These are phyloP conservation scores for Lasiommata megera DNA, from an alignment of 2,888 invertebrate genomes.

Conservation along the genomic window DNA sequence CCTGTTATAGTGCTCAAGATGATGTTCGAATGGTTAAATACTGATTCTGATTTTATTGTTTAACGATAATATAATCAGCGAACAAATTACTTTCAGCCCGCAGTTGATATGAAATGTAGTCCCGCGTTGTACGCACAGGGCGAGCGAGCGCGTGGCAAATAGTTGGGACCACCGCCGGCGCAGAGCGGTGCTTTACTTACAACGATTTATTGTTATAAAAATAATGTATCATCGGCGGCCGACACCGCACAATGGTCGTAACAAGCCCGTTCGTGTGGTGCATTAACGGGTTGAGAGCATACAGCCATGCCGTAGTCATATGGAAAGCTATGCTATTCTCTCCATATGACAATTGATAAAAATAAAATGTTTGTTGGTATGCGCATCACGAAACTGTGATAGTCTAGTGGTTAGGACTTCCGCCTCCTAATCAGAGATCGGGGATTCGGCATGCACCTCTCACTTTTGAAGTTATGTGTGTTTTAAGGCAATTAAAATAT, in stretches of 20 bases:
- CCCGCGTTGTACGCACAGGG: constrained; percentile 32
- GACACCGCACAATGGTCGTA: constrained; percentile 68
- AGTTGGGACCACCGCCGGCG: constrained; percentile 68
- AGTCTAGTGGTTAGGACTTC: too few relatives aligned
- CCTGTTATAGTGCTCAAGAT: too few relatives aligned
- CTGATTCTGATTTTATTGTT: too few relatives aligned
- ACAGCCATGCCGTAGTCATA: constrained; percentile 30
- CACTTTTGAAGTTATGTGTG: too few relatives aligned
- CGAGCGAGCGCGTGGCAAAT: constrained; percentile 31
- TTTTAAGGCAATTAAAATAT: too few relatives aligned
- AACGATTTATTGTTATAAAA: constrained; percentile 81
- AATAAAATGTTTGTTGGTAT: too few relatives aligned
- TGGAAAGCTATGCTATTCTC: constrained; percentile 38
- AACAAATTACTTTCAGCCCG: constrained; percentile 32
- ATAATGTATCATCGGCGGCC: constrained; percentile 76
- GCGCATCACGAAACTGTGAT: too few relatives aligned
- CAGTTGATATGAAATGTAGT: constrained; percentile 32
- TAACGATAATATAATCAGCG: not conserved
- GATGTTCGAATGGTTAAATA: too few relatives aligned
- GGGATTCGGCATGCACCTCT: too few relatives aligned
- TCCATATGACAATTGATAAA: not conserved
- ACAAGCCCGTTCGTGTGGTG: constrained; percentile 69
- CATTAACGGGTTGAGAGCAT: constrained; percentile 52
- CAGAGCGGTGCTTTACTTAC: constrained; percentile 74
- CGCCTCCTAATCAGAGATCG: too few relatives aligned